phyloP scores from a whole-genome alignment of 2,888 invertebrate genomes.

The Seira sanloemensis region DNA sequence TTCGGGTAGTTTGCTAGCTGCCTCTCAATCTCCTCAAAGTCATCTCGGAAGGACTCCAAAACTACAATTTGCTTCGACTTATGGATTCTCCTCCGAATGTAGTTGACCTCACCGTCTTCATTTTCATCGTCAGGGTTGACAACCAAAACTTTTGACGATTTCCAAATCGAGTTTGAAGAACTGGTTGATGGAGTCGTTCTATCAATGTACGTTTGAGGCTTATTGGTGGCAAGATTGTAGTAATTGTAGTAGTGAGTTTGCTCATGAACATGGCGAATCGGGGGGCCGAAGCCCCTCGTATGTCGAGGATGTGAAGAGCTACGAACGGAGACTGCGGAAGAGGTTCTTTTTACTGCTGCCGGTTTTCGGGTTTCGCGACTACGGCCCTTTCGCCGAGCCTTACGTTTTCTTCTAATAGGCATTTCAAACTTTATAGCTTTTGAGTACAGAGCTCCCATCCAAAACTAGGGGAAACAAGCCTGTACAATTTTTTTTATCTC shows the following conservation, averaged over 20 bases:
- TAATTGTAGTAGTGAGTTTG: neutral
- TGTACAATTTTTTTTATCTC: too few relatives aligned
- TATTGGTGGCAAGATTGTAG: neutral
- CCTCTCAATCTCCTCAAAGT: neutral
- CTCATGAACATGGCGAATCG: neutral
- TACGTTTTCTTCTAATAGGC: neutral
- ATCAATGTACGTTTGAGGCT: neutral
- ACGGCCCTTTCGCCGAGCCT: neutral
- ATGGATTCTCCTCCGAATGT: neutral
- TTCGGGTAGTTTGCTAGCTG: neutral
- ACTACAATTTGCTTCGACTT: neutral
- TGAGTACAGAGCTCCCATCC: slow-evolving; percentile 22
- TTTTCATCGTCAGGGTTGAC: neutral
- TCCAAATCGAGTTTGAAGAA: neutral
- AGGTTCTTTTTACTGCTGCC: neutral
- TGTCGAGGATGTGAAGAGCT: neutral
- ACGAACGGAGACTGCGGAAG: neutral
- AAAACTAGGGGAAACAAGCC: too few relatives aligned
- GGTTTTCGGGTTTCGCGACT: neutral
- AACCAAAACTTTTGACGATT: neutral
- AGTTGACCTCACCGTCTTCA: neutral
- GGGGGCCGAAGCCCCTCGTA: neutral
- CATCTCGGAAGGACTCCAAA: neutral
- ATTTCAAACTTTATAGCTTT: slow-evolving; percentile 18
- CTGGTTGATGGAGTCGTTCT: neutral